Evolutionary conservation across 2,797 vertebrate genomes (phyloP).

Genomic region (Falco naumanni): DNA sequence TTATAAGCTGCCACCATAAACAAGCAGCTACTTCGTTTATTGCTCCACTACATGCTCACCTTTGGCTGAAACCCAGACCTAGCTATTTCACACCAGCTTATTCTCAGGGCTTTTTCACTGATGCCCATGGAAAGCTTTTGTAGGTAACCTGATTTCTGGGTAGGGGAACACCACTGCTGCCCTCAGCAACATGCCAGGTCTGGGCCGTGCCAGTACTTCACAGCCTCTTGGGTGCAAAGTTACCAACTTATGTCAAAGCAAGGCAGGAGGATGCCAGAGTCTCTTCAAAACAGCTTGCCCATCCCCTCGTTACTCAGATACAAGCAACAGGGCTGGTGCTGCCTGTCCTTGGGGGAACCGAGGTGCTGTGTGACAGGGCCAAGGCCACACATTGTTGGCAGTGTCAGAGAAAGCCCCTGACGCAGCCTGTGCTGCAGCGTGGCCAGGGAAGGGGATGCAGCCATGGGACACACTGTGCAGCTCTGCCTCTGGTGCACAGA

Average conservation of each 20-base stretch:
- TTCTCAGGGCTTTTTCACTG: background rate
- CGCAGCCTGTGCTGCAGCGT: fast-evolving
- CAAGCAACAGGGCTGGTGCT: background rate
- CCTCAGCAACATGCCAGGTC: background rate
- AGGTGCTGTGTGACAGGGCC: background rate
- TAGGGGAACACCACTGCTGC: background rate
- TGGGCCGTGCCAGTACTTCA: no score
- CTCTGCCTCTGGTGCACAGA: background rate
- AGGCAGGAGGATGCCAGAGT: background rate
- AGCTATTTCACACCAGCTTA: background rate
- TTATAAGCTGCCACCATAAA: constrained; percentile 24
- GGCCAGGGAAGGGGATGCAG: background rate
- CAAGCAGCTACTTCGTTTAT: background rate
- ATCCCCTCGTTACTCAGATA: fast-evolving
- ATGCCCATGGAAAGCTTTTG: background rate
- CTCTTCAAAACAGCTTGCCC: fast-evolving
- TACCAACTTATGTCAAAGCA: background rate
- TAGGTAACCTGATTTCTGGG: background rate
- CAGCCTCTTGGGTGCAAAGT: background rate
- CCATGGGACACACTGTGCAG: background rate
- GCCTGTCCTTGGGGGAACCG: background rate
- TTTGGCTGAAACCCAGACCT: background rate
- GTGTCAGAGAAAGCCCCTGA: background rate
- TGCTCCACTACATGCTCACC: background rate
- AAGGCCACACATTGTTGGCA: background rate